Evolutionary conservation across 2,888 invertebrate genomes (phyloP), one percentile per base, ranked within the genome.

Genomic region (Ochlodes sylvanus): DNA sequence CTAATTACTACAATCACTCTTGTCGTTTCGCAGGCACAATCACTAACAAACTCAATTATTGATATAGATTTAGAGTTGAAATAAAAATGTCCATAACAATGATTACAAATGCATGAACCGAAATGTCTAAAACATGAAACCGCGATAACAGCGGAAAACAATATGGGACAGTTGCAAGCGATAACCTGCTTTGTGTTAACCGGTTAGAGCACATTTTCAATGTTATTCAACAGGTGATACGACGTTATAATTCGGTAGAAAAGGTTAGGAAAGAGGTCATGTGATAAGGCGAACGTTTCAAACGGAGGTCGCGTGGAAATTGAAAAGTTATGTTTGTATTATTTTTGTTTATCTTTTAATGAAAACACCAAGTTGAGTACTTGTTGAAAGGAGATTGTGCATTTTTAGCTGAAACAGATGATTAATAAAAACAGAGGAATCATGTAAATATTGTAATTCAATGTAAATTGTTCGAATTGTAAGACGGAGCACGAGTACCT

Each of bases 201-300:
- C 50, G 55, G 62, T 72, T 81, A 83, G 34, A 79, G 78, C 72
- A 57, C 42, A 70, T 71, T 80, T 80, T 81, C 21, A 64, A 63
- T 12, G 71, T 60, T 42, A 54, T 17, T 1, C 17, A 14, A 44
- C 19, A 42, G 27, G 61, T 66, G 68, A 78, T 87, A 80, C 34
- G 80, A 70, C 80, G 70, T 85, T 88, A 69, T 71, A 71, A 65
- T 71, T 71, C 69, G 70, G 47, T 47, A 64, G 61, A 65, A 76
- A 70, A 83, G 83, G 84, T 84, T 83, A 76, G 85, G 81, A 92
- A 91, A 86, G 88, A 84, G 92, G 92, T 92, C 91, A 88, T 78
- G 77, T 87, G 92, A 92, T 92, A 92, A 91, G 83, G 72, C 77
- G 77, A 69, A 78, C 73, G 80, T 78, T 73, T 77, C 74, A 73